Base-by-base conservation (phyloP, 2,888 invertebrate genomes). In the Pseudococcus viburni region DNA sequence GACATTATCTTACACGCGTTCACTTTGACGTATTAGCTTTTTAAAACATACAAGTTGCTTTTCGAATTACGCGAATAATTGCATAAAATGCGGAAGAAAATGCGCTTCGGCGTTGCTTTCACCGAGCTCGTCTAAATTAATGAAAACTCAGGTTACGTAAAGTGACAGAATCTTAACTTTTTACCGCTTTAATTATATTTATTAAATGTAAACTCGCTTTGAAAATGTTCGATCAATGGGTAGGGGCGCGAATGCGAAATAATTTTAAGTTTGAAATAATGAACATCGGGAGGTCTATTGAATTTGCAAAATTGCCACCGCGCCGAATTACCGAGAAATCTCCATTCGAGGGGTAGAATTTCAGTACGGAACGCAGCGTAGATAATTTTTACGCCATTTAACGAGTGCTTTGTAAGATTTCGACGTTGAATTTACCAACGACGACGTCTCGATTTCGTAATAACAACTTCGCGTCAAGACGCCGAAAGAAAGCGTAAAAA, bases 281-380 rank as follows among this genome's bases (percentile, higher is more conserved):
- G 68, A 68, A 68, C 68, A 26, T 68, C 68, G 68, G 68, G 22
- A 68, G 68, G 68, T 68, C 68, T 68, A 68, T 68, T 68, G 68
- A 68, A 68, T 26, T 68, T 68, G 12, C 68, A 26, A 68, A 68
- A 68, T 68, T 68, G 22, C 26, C 68, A 15, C 26, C 1, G 12
- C 68, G 22, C 22, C 68, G 68, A 68, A 68, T 68, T 55, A 33
- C n/a, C 5, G n/a, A 7, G 5, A 7, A 42, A 55, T 55, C 55
- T 55, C 55, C 64, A 64, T 64, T 64, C 22, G 6, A 55, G 22
- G 68, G 15, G 68, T 5, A 15, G 26, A 68, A 8, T 68, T 68
- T 64, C 64, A 0, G n/a, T n/a, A 0, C 3, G n/a, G 55, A 55
- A n/a, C 55, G 55, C 15, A 55, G 7, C 55, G 55, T n/a, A 68